These are phyloP conservation scores for Aphidius ervi DNA, from an alignment of 1,140 invertebrate genomes.

Conservation along the genomic window DNA sequence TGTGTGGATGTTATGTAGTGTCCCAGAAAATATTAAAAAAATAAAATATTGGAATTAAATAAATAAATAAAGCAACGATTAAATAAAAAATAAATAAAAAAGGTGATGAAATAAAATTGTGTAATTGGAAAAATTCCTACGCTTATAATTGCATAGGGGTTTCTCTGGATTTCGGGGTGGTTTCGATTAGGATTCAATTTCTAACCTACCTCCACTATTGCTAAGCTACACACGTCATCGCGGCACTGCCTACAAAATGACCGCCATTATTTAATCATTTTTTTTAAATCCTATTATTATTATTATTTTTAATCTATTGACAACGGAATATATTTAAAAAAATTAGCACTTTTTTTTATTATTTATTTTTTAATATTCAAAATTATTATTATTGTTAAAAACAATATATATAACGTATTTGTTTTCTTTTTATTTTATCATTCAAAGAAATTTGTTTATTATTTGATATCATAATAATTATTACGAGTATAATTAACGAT, in stretches of 20 bases:
- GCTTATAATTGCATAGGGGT: constrained; percentile 9
- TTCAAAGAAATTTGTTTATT: too few species aligned
- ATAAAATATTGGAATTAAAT: too few species aligned
- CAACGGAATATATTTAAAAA: constrained; percentile 29
- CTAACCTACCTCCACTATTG: constrained; percentile 43
- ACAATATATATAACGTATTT: not conserved
- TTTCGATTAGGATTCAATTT: constrained; percentile 23
- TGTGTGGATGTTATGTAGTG: too few species aligned
- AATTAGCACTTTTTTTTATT: constrained; percentile 16
- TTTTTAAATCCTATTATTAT: constrained; percentile 22
- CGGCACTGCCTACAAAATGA: constrained; percentile 28
- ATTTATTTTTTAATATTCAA: not conserved
- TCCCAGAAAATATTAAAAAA: too few species aligned
- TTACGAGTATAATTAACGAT: too few species aligned
- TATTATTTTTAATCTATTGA: constrained; percentile 24
- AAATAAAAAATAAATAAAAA: not conserved
- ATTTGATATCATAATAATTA: too few species aligned
- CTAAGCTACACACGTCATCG: constrained; percentile 47
- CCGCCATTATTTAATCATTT: constrained; percentile 1
- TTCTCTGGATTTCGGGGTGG: constrained; percentile 17
- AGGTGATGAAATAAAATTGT: too few species aligned
- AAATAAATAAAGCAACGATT: not conserved
- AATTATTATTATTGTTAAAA: not conserved
- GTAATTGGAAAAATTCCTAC: not conserved
- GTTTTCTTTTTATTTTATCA: constrained; percentile 10